phyloP scores from a whole-genome alignment of 2,797 vertebrate species.

The Echeneis naucrates region DNA sequence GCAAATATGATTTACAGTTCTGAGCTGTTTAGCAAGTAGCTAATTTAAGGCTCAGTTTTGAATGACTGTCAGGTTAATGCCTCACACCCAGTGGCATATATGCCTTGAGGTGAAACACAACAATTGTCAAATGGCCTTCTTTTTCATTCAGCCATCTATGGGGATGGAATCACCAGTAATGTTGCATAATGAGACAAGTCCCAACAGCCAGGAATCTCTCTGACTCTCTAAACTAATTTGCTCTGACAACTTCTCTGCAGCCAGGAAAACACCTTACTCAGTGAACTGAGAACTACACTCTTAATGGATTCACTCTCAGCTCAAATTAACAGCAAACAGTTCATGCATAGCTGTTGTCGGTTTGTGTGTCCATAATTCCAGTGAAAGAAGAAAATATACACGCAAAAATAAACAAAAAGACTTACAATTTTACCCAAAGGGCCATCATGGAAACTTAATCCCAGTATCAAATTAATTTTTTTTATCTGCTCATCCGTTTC shows the following conservation, averaged over 20 bases:
- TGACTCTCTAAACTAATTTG: constrained; percentile 60
- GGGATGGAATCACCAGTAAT: constrained; percentile 18
- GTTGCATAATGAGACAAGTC: constrained; percentile 68
- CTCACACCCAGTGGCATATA: constrained; percentile 33
- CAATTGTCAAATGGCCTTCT: constrained; percentile 28
- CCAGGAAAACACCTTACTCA: constrained; percentile 48
- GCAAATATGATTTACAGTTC: constrained; percentile 7
- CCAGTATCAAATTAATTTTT: no score
- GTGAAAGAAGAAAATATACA: not conserved
- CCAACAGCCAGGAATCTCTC: constrained; percentile 55
- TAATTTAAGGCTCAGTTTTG: constrained; percentile 22
- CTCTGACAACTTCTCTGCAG: constrained; percentile 49
- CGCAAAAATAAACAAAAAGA: not conserved
- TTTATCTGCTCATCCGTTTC: no score
- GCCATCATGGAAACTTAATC: no score
- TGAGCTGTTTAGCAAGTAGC: constrained; percentile 18
- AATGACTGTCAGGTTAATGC: constrained; percentile 38
- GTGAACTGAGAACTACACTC: constrained; percentile 41
- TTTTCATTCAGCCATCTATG: constrained; percentile 25
- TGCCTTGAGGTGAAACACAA: constrained; percentile 22
- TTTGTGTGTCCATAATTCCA: not conserved
- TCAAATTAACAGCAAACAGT: constrained; percentile 28
- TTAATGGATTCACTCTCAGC: constrained; percentile 25
- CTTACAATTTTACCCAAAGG: no score
- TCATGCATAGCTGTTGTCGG: not conserved